Evolutionary conservation across 2,797 vertebrate species (phyloP).

Genomic region (Atherinosoma microstoma): DNA sequence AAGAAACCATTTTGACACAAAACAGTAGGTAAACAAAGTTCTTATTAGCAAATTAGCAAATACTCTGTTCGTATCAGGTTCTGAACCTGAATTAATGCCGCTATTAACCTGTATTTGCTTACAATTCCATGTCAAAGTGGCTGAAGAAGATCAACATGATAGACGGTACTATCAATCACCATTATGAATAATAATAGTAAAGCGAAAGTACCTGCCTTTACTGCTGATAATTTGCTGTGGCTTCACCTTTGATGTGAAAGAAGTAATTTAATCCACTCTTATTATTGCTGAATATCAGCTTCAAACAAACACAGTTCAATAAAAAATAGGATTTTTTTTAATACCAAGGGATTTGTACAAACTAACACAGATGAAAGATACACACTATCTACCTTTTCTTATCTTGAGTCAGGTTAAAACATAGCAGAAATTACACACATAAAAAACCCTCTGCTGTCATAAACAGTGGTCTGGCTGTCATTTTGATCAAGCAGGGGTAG

Average conservation of each 20-base stretch:
- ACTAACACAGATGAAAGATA: conserved; percentile 13
- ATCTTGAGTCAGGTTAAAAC: conserved; percentile 22
- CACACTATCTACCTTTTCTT: conserved; percentile 29
- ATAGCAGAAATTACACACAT: background rate
- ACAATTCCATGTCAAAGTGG: no score
- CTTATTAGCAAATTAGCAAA: no score
- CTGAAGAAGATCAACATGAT: no score
- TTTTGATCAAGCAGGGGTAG: conserved; percentile 35
- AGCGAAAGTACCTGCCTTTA: no score
- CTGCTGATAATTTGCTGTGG: background rate
- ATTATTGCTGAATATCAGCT: background rate
- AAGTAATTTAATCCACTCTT: background rate
- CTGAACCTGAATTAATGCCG: no score
- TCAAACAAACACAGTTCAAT: background rate
- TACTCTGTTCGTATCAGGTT: no score
- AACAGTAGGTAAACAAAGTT: background rate
- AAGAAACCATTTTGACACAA: background rate
- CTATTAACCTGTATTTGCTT: no score
- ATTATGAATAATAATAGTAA: background rate
- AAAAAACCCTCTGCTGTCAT: background rate
- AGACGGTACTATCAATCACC: background rate
- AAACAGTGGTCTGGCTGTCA: conserved; percentile 27
- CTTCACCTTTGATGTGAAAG: no score
- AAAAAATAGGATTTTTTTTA: no score
- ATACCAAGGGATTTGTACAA: background rate